Base-by-base conservation (phyloP, 2,797 vertebrate genomes). In the Vespertilio murinus region DNA sequence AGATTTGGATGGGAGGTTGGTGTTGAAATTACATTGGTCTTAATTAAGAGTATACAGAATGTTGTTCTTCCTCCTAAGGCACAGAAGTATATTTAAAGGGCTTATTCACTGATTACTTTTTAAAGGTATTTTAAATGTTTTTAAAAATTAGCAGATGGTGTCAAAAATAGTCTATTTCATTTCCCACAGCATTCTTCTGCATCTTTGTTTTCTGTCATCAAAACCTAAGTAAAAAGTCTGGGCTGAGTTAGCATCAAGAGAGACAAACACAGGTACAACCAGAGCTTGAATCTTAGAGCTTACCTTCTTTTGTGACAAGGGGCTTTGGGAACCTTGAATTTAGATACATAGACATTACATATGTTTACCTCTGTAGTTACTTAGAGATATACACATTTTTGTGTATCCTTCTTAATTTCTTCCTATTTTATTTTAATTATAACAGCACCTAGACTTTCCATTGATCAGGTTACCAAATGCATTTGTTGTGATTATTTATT, bases 401-500 rank as follows among this genome's bases (percentile, higher is more conserved):
- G 8, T 52, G 77, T 84, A 80, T 7, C 18, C 8, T 93, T 59
- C 64, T 78, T 35, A 47, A 86, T 91, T 91, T 74, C 47, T 88
- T 61, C 22, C 45, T 82, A 5, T 81, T 92, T 64, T 70, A 28
- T 82, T 70, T 92, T 20, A 33, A 25, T 89, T 70, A 64, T 23
- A 74, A 1, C 1, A 40, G 7, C 12, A 59, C 18, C 28, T 70
- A 33, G 23, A 49, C n/a, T 90, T 74, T 23, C 84, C 40, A 16
- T 40, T 70, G 30, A 35, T 86, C 12, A 86, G 74, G 30, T 81
- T 73, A 75, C 23, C n/a, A 89, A 20, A 3, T 47, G 0, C 22
- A 59, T 93, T 67, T 77, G 8, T 78, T 54, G 8, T 45, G 40
- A 70, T 94, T 83, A 64, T 56, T 92, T 90, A 93, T 77, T 87